A percentile compares a stretch with the other conserved stretches of the same genome.
Evolutionary conservation across 2,113 vertebrate species (phyloP).

Genomic region (Ctenodactylus gundi): DNA sequence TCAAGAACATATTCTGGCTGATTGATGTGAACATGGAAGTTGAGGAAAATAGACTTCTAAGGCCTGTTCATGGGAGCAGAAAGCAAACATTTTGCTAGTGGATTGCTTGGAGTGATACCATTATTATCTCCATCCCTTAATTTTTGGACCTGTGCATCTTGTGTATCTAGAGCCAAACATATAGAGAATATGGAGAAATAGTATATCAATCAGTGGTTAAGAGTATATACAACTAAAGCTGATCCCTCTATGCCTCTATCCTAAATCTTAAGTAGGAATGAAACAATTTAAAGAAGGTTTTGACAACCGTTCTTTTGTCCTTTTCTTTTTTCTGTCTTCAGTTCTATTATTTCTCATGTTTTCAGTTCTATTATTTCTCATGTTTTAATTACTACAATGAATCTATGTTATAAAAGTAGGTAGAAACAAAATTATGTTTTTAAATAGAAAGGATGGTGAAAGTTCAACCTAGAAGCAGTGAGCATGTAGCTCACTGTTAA

Average conservation of each 20-base stretch:
- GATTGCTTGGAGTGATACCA: too few species aligned
- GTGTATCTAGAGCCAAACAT: too few species aligned
- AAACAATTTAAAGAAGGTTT: constrained; percentile 22
- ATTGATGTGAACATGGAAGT: too few species aligned
- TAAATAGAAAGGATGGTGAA: neutral
- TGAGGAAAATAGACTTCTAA: too few species aligned
- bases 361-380: neutral
- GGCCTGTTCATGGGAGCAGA: too few species aligned
- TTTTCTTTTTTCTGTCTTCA: neutral
- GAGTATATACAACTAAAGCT: neutral
- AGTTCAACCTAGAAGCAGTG: neutral
- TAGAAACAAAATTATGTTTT: neutral
- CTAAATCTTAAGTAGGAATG: neutral
- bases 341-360: too few species aligned
- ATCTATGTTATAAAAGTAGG: neutral
- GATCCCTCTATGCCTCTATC: neutral
- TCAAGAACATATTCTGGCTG: too few species aligned
- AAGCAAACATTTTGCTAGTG: too few species aligned
- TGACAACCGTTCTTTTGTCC: neutral
- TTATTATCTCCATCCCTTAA: too few species aligned
- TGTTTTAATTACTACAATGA: neutral
- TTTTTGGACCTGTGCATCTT: too few species aligned
- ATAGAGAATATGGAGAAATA: too few species aligned
- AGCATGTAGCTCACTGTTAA: neutral
- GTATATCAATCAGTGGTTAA: too few species aligned